Percentiles rank a stretch among this genome's conserved stretches.
Evolutionary conservation across 2,888 invertebrate species (phyloP).

Genomic region (Danaus chrysippus): DNA sequence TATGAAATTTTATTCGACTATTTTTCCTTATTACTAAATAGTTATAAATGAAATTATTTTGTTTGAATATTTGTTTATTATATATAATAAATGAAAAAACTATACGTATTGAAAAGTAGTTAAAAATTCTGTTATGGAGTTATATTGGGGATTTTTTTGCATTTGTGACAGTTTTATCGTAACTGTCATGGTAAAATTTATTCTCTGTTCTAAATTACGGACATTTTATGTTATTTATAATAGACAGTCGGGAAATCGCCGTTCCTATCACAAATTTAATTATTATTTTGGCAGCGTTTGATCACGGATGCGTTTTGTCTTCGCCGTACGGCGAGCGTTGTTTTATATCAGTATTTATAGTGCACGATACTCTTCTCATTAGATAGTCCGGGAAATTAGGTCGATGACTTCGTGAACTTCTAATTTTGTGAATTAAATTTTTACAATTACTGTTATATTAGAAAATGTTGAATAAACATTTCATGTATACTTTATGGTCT

Average conservation of each 20-base stretch:
- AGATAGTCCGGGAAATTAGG: constrained; percentile 62
- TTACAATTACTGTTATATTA: constrained; percentile 11
- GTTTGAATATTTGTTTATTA: no score
- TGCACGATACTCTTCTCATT: constrained; percentile 55
- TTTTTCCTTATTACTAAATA: no score
- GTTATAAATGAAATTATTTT: no score
- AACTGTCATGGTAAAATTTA: neutral
- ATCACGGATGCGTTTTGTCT: constrained; percentile 67
- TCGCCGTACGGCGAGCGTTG: constrained; percentile 47
- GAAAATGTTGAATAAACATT: constrained; percentile 3
- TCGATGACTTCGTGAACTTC: constrained; percentile 58
- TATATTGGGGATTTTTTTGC: no score
- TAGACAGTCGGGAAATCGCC: constrained; percentile 37
- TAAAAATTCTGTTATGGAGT: no score
- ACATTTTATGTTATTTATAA: constrained; percentile 36
- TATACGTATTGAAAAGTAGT: no score
- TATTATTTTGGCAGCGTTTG: constrained; percentile 66
- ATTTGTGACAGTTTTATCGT: no score
- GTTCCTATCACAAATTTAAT: constrained; percentile 47
- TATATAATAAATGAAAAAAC: no score
- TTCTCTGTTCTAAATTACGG: neutral
- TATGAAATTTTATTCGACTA: no score
- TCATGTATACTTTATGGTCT: neutral
- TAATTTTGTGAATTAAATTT: constrained; percentile 37
- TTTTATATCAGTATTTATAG: constrained; percentile 64